Conservation (phyloP, 2,797 vertebrate species). For the Varecia variegata region DNA sequence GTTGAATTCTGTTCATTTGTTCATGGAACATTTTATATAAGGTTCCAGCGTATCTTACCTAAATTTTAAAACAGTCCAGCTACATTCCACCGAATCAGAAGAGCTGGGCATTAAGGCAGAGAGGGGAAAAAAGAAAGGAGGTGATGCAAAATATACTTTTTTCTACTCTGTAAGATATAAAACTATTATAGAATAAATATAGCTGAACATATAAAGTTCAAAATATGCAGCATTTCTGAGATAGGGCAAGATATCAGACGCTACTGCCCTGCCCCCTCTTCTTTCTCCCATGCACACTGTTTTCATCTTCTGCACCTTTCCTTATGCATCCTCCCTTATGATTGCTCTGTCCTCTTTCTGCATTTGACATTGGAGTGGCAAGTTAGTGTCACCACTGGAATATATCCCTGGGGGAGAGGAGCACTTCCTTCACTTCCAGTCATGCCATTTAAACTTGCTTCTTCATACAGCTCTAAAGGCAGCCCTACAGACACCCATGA, state of each 20-base stretch:
- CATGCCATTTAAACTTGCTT: not conserved
- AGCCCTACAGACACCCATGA: not conserved
- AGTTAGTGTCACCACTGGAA: not conserved
- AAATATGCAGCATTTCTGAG: not conserved
- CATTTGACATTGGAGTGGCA: not conserved
- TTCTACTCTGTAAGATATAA: not conserved
- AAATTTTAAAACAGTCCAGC: not conserved
- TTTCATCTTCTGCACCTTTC: not conserved
- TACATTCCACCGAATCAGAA: not conserved
- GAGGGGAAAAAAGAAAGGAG: not conserved
- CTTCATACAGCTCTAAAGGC: not conserved
- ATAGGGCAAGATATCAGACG: not conserved
- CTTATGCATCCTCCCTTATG: not conserved
- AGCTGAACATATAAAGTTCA: not conserved
- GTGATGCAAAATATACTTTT: not conserved
- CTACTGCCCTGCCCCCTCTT: not conserved
- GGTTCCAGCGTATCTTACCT: not conserved
- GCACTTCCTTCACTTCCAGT: not conserved
- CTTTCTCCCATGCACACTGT: not conserved
- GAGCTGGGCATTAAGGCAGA: not conserved
- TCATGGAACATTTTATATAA: not conserved
- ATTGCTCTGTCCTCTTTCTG: not conserved
- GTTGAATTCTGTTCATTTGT: not conserved
- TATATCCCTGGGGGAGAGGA: not conserved
- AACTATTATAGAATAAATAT: not conserved